These are phyloP conservation scores for Globodera rostochiensis DNA, from an alignment of 1,140 invertebrate genomes.

Conservation along the genomic window DNA sequence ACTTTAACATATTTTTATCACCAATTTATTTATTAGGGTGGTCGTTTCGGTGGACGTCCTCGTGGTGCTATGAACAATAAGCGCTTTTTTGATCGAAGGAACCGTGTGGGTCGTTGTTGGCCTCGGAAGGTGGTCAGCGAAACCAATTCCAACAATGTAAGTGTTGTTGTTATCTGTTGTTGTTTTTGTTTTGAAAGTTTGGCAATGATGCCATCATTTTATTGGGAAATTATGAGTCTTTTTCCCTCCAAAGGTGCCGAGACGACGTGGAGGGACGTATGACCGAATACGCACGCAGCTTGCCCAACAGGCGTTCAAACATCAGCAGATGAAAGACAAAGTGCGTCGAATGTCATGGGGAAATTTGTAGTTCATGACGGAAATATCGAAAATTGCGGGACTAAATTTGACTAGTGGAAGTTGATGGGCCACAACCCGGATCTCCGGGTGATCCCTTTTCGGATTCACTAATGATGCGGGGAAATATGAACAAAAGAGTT, in stretches of 20 bases:
- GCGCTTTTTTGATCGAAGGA: background rate
- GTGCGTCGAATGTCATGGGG: background rate
- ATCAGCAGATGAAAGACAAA: slow-evolving; percentile 16
- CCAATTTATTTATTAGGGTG: background rate
- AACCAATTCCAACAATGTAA: background rate
- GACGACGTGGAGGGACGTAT: slow-evolving; percentile 5
- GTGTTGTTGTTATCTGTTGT: background rate
- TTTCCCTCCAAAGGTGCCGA: background rate
- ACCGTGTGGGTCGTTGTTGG: background rate
- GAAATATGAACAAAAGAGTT: too few species aligned
- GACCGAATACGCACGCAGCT: slow-evolving; percentile 18
- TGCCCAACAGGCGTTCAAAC: slow-evolving; percentile 11
- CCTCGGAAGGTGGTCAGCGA: background rate
- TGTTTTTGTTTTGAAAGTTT: background rate
- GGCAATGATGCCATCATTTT: background rate
- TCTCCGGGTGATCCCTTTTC: too few species aligned
- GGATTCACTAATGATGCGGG: too few species aligned
- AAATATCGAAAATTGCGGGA: too few species aligned
- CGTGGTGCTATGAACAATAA: background rate
- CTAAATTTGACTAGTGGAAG: too few species aligned
- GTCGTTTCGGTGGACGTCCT: background rate
- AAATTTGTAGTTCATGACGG: too few species aligned
- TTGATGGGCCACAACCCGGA: too few species aligned
- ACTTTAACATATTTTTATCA: background rate
- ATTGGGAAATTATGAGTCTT: background rate